Evolutionary conservation across 2,797 vertebrate genomes (phyloP).

Genomic region (Buphagus erythrorhynchus): DNA sequence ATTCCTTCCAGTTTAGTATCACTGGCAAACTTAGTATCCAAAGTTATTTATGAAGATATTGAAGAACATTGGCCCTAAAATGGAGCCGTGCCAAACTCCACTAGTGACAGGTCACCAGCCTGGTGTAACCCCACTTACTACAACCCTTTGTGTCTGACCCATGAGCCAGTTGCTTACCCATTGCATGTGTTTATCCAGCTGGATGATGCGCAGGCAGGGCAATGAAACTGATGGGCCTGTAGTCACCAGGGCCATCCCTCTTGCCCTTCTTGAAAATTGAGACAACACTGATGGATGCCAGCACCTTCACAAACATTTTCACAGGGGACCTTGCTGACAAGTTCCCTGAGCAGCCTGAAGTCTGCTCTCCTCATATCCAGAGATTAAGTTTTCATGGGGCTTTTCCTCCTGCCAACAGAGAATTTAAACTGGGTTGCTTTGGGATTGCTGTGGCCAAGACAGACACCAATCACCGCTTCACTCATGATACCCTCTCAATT

Average conservation of each 20-base stretch:
- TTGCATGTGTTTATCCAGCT: background rate
- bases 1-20: background rate
- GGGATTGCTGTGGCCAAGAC: background rate
- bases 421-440: background rate
- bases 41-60: background rate
- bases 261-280: background rate
- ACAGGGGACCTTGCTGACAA: background rate
- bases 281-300: background rate
- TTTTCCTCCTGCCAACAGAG: background rate
- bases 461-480: background rate
- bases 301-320: background rate
- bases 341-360: background rate
- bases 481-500: background rate
- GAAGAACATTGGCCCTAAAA: background rate
- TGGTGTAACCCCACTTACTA: background rate
- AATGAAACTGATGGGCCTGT: background rate
- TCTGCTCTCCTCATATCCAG: background rate
- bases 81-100: background rate
- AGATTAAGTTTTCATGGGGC: background rate
- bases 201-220: rapidly evolving
- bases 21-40: background rate
- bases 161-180: background rate
- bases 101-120: background rate
- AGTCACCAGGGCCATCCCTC: background rate
- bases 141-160: background rate